Percentiles rank a stretch among this genome's conserved stretches.
Conservation (phyloP, 1,140 invertebrate species). For the Drosophila jambulina region DNA sequence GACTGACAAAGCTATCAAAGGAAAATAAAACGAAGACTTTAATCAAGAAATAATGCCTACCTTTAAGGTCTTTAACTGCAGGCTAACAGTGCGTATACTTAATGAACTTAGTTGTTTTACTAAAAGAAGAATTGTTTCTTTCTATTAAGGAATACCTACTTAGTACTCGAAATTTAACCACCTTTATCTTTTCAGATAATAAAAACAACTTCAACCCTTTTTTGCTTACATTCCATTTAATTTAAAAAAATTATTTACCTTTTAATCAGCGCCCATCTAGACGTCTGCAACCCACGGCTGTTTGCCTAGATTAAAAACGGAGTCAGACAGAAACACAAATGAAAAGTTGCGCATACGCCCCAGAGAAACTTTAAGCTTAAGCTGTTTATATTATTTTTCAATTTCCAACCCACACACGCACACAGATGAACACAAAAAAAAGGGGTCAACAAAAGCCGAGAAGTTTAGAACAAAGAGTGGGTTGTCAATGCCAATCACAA, state of each 20-base stretch:
- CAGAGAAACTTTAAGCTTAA: slow-evolving; percentile 51
- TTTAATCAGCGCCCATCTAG: slow-evolving; percentile 40
- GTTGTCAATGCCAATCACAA: slow-evolving; percentile 80
- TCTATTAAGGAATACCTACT: background rate
- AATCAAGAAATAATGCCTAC: background rate
- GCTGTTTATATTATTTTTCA: slow-evolving; percentile 70
- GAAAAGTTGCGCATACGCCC: slow-evolving; percentile 62
- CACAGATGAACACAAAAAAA: background rate
- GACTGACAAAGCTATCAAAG: background rate
- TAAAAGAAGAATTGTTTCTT: background rate
- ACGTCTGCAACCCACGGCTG: slow-evolving; percentile 60
- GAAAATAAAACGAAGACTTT: background rate
- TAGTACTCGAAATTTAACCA: no score
- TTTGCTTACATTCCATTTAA: slow-evolving; percentile 8
- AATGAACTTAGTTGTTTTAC: background rate
- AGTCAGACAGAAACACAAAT: slow-evolving; percentile 43
- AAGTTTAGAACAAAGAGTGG: slow-evolving; percentile 59
- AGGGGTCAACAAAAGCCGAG: slow-evolving; percentile 17
- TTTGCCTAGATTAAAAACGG: slow-evolving; percentile 45
- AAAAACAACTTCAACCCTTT: background rate
- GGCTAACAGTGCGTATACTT: background rate
- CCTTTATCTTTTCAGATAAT: background rate
- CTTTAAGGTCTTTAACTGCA: background rate
- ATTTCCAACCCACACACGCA: slow-evolving; percentile 36
- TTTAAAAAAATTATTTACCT: slow-evolving; percentile 12